phyloP scores from a whole-genome alignment of 2,888 invertebrate genomes.

The Lypha dubia region DNA sequence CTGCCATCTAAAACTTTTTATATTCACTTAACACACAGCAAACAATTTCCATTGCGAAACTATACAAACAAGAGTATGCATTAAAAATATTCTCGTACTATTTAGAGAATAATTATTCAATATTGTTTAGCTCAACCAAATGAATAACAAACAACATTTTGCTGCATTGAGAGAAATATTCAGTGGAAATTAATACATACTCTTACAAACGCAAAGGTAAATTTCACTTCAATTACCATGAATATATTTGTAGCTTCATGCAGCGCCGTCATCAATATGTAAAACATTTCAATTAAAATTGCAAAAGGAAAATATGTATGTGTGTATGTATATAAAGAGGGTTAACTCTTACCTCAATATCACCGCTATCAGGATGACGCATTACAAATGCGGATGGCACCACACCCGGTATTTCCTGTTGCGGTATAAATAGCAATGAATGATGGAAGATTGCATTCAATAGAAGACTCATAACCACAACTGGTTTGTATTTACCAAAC shows the following conservation, averaged over 20 bases:
- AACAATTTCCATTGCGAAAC: conserved; percentile 16
- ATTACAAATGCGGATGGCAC: conserved; percentile 90
- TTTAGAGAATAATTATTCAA: conserved; percentile 45
- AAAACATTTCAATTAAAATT: conserved; percentile 60
- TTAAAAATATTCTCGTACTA: conserved; percentile 35
- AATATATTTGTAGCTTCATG: not conserved
- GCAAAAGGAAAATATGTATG: not conserved
- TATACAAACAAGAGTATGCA: conserved; percentile 4
- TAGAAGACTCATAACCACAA: conserved; percentile 90
- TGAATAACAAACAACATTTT: conserved; percentile 9
- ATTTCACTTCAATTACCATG: conserved; percentile 31
- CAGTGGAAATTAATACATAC: conserved; percentile 7
- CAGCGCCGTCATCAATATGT: conserved; percentile 7
- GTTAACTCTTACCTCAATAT: conserved; percentile 86
- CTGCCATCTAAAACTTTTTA: too few relatives aligned
- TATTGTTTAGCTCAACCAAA: conserved; percentile 13
- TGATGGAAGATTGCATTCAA: conserved; percentile 92
- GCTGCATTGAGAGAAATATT: not conserved
- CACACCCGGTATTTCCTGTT: conserved; percentile 90
- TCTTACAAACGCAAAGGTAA: not conserved
- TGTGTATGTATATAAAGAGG: not conserved
- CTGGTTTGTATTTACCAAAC: conserved; percentile 92
- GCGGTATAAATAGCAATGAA: conserved; percentile 90
- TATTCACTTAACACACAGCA: conserved; percentile 13
- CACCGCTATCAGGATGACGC: conserved; percentile 88